Conservation (phyloP, 2,888 invertebrate genomes). For the Acleris holmiana region DNA sequence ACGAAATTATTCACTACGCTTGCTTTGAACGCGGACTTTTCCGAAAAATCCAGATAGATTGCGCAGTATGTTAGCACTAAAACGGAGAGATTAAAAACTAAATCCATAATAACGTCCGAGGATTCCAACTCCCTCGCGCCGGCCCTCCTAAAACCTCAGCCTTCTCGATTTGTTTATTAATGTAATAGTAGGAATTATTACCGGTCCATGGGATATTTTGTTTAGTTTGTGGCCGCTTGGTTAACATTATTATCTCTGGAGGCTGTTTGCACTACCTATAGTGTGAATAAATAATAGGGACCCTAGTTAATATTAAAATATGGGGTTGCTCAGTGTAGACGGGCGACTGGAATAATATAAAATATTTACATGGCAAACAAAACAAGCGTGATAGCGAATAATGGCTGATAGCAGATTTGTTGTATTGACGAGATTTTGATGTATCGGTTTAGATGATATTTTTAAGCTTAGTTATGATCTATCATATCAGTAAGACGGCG, state of each 20-base stretch:
- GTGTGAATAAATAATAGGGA: conserved; percentile 76
- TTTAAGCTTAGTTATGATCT: no score
- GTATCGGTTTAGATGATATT: not conserved
- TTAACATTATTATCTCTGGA: conserved; percentile 58
- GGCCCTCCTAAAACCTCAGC: conserved; percentile 2
- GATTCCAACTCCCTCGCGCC: conserved; percentile 2
- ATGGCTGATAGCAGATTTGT: conserved; percentile 22
- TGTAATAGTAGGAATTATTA: conserved; percentile 58
- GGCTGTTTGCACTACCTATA: conserved; percentile 60
- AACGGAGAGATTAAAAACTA: conserved; percentile 36
- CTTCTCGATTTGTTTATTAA: conserved; percentile 31
- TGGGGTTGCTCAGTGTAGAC: conserved; percentile 46
- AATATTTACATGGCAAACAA: conserved; percentile 28
- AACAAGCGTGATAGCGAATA: conserved; percentile 23
- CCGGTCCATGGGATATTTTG: conserved; percentile 68
- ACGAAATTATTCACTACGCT: conserved; percentile 7
- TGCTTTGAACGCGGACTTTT: conserved; percentile 10
- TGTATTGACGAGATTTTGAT: conserved; percentile 2
- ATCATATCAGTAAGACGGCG: no score
- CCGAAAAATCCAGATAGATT: conserved; percentile 24
- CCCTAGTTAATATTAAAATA: conserved; percentile 72
- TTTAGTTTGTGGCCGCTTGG: conserved; percentile 68
- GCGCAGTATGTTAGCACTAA: conserved; percentile 20
- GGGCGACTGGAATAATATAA: conserved; percentile 41
- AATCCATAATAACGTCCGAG: conserved; percentile 29